These are phyloP conservation scores for Philereme transversata DNA, from an alignment of 2,888 invertebrate genomes.

Conservation along the genomic window DNA sequence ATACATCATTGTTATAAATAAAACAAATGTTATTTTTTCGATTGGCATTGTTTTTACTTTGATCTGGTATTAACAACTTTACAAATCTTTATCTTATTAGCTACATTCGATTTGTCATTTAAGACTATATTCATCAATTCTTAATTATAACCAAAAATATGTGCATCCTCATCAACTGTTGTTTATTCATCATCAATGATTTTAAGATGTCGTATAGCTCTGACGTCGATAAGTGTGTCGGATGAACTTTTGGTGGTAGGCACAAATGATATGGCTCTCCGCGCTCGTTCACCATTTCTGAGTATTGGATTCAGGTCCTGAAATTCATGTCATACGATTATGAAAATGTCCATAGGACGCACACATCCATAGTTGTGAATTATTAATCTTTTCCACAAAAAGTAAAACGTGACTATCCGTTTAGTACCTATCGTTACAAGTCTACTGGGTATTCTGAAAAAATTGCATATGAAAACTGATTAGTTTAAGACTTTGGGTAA, in stretches of 20 bases:
- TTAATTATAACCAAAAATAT: background rate
- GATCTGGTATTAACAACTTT: too few relatives aligned
- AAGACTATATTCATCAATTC: too few relatives aligned
- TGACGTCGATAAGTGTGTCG: slow-evolving; percentile 75
- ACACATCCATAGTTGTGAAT: too few relatives aligned
- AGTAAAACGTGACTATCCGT: too few relatives aligned
- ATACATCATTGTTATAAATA: slow-evolving; percentile 58
- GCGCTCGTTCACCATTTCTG: slow-evolving; percentile 84
- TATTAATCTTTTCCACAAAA: too few relatives aligned
- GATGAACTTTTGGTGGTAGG: slow-evolving; percentile 85
- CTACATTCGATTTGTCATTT: too few relatives aligned
- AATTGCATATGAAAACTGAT: too few relatives aligned
- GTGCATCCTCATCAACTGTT: background rate
- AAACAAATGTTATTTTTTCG: background rate
- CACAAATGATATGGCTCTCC: slow-evolving; percentile 88
- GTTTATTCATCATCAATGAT: slow-evolving; percentile 67
- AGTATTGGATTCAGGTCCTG: slow-evolving; percentile 82
- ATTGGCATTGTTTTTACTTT: background rate
- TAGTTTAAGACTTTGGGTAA: too few relatives aligned
- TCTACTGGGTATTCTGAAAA: too few relatives aligned
- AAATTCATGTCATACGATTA: slow-evolving; percentile 1
- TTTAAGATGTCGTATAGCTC: slow-evolving; percentile 70
- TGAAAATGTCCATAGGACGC: too few relatives aligned
- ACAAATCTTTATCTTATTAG: background rate
- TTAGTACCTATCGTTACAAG: too few relatives aligned